A percentile compares a stretch with the other conserved stretches of the same genome.
phyloP scores from a whole-genome alignment of 1,140 invertebrate species.

The Oryctes rhinoceros region DNA sequence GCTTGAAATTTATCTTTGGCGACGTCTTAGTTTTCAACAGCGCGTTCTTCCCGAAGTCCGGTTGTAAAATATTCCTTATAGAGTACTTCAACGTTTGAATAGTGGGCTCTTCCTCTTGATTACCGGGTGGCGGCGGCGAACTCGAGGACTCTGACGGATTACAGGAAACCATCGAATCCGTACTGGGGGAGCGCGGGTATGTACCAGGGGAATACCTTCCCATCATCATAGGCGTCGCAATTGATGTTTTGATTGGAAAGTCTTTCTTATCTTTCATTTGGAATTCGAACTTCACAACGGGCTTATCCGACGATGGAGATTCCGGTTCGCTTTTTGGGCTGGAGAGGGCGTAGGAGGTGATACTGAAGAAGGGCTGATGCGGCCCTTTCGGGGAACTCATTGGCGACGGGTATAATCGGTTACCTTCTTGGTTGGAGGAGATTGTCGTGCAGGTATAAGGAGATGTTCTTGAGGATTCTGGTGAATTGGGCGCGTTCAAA shows the following conservation, averaged over 20 bases:
- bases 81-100: slow-evolving; percentile 60
- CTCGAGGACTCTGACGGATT: slow-evolving; percentile 33
- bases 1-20: slow-evolving; percentile 55
- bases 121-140: slow-evolving; percentile 33
- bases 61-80: slow-evolving; percentile 58
- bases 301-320: slow-evolving; percentile 15
- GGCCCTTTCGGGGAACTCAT: slow-evolving; percentile 45
- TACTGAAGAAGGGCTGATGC: slow-evolving; percentile 52
- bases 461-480: slow-evolving; percentile 58
- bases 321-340: slow-evolving; percentile 52
- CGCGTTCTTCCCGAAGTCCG: slow-evolving; percentile 59
- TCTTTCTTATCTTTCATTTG: slow-evolving; percentile 39
- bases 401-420: slow-evolving; percentile 41
- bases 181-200: slow-evolving; percentile 34
- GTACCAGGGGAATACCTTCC: slow-evolving; percentile 43
- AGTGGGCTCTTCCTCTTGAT: slow-evolving; percentile 49
- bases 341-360: slow-evolving; percentile 57
- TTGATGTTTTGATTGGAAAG: neutral
- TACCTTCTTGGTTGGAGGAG: slow-evolving; percentile 44
- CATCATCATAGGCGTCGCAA: neutral
- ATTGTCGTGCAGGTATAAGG: slow-evolving; percentile 58
- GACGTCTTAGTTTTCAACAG: slow-evolving; percentile 51
- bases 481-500: slow-evolving; percentile 56
- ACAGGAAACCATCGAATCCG: slow-evolving; percentile 41
- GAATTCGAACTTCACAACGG: slow-evolving; percentile 43